Evolutionary conservation across 2,797 vertebrate species (phyloP).

Genomic region (Salarias fasciatus): DNA sequence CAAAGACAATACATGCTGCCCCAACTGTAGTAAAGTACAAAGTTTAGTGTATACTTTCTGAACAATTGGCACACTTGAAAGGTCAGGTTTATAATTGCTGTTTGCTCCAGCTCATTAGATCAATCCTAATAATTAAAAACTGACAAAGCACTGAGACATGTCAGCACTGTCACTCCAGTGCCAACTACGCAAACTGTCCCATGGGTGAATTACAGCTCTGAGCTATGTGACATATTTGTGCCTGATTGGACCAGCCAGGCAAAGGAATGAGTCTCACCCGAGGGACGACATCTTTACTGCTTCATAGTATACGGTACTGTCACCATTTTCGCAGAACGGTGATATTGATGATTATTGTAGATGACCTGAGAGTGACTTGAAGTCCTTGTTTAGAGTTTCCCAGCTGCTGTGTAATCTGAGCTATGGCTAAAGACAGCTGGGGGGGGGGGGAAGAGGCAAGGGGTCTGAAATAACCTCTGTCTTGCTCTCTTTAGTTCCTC

Average conservation of each 20-base stretch:
- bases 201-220: slow-evolving; percentile 8
- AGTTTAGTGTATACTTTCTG: too few relatives aligned
- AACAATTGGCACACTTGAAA: too few relatives aligned
- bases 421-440: slow-evolving; percentile 75
- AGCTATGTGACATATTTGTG: slow-evolving; percentile 22
- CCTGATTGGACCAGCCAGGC: not conserved
- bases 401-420: slow-evolving; percentile 76
- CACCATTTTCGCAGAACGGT: slow-evolving; percentile 36
- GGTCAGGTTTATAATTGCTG: too few relatives aligned
- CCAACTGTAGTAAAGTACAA: too few relatives aligned
- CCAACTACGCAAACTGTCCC: slow-evolving; percentile 16
- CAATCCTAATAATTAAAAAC: slow-evolving; percentile 7
- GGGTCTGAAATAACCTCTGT: slow-evolving; percentile 68
- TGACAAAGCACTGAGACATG: slow-evolving; percentile 10
- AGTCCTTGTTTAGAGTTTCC: slow-evolving; percentile 58
- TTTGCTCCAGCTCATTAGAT: too few relatives aligned
- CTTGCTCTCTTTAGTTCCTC: slow-evolving; percentile 48
- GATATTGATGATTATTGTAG: slow-evolving; percentile 54
- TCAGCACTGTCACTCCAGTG: slow-evolving; percentile 11
- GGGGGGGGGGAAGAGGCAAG: slow-evolving; percentile 51
- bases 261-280: not conserved
- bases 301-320: slow-evolving; percentile 11
- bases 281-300: slow-evolving; percentile 8
- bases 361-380: slow-evolving; percentile 60
- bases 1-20: too few relatives aligned